phyloP scores from a whole-genome alignment of 2,113 vertebrate genomes.

The Octodon degus region DNA sequence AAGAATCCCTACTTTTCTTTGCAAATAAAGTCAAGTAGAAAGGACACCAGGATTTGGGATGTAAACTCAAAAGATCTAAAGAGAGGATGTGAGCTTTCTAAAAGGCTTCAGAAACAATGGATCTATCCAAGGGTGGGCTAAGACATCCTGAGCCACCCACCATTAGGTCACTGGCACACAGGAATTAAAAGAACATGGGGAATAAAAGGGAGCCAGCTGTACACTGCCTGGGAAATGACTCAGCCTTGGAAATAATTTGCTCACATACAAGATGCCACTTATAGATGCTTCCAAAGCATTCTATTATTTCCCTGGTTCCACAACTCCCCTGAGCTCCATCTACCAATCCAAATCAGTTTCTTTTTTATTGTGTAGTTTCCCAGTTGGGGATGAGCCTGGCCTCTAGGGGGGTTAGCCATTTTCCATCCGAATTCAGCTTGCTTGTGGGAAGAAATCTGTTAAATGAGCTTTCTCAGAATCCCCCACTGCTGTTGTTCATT shows the following conservation, averaged over 20 bases:
- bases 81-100: slow-evolving; percentile 13
- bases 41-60: background rate
- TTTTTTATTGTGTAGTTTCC: slow-evolving; percentile 31
- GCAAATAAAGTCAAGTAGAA: background rate
- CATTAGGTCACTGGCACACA: background rate
- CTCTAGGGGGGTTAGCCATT: background rate
- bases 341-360: background rate
- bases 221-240: slow-evolving; percentile 63
- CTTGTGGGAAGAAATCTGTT: slow-evolving; percentile 33
- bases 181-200: slow-evolving; percentile 54
- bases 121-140: background rate
- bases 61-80: slow-evolving; percentile 37
- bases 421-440: slow-evolving; percentile 44
- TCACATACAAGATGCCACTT: slow-evolving; percentile 48
- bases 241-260: slow-evolving; percentile 69
- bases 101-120: slow-evolving; percentile 56
- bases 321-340: background rate
- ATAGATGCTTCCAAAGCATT: slow-evolving; percentile 15
- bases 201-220: slow-evolving; percentile 67
- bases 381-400: background rate
- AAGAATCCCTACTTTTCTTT: background rate
- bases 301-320: slow-evolving; percentile 25
- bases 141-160: slow-evolving; percentile 55
- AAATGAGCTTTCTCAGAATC: slow-evolving; percentile 10
- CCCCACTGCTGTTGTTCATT: background rate